Evolutionary conservation across 92 coral and sea anemone genomes (phyloP), one percentile per base, ranked within the genome.

Genomic region (Virgularia gustaviana): DNA sequence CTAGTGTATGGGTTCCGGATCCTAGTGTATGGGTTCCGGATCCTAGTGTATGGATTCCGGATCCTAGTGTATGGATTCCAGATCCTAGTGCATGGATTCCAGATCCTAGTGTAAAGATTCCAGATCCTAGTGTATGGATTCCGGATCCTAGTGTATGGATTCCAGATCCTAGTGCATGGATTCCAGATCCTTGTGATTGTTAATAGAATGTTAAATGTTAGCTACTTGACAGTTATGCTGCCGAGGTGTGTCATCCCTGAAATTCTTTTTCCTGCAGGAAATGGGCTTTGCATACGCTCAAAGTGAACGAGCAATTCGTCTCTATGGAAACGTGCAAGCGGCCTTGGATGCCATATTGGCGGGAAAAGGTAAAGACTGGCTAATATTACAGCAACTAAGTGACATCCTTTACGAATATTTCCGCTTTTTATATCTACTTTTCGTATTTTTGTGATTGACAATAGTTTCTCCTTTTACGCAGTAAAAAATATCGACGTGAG

Each of bases 341-440:
- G 98, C 96, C 2, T 63, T 92, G 33, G 98, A 92, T 34, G 98
- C 98, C 28, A 49, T 92, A 57, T 67, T 92, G 63, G 91, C 96
- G 20, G 98, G 98, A 58, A 92, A 92, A 92, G 97, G 97, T 91
- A 62, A 65, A 39, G 15, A 39, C 15, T 39, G 45, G 15, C 45
- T 8, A 39, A 39, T 7, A 39, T 39, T 8, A 39, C 45, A 39
- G 8, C 9, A 39, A 8, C 9, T 7, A 39, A 39, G 15, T 39
- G 15, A 39, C 45, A 39, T 39, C 45, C 60, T 53, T 53, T 20
- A 1, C 60, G n/a, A n/a, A n/a, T n/a, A n/a, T n/a, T n/a, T n/a
- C n/a, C n/a, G n/a, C n/a, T n/a, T n/a, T n/a, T n/a, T n/a, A n/a
- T n/a, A n/a, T n/a, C n/a, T n/a, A n/a, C n/a, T n/a, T n/a, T n/a